Conservation (phyloP, 2,113 vertebrate species). For the Chaetura pelagica region DNA sequence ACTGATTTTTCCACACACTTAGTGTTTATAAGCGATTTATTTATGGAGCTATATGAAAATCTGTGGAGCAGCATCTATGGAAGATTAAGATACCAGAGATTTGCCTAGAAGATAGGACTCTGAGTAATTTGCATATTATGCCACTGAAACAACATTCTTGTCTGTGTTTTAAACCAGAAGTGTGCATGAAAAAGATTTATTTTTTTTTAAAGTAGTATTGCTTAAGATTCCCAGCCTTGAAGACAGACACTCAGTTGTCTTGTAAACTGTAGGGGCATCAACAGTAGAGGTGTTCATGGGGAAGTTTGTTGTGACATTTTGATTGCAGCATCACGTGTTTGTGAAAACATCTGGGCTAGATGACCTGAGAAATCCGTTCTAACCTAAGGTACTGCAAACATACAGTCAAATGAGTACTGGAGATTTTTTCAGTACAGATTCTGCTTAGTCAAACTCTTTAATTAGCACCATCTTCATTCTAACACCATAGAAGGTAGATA, state of each 20-base stretch:
- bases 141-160: not conserved
- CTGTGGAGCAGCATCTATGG: not conserved
- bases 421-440: not conserved
- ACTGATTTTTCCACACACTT: accelerated
- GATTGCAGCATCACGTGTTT: not conserved
- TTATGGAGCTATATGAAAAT: not conserved
- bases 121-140: not conserved
- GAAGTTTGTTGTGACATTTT: not conserved
- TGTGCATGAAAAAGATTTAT: not conserved
- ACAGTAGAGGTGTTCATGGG: not conserved
- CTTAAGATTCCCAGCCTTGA: not conserved
- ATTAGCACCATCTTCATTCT: not conserved
- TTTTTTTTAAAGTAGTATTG: not conserved
- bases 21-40: not conserved
- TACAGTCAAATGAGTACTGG: not conserved
- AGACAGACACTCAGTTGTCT: not conserved
- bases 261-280: not conserved
- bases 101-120: not conserved
- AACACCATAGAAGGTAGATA: not conserved
- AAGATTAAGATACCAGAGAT: not conserved
- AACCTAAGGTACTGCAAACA: not conserved
- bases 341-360: not conserved
- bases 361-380: not conserved
- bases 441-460: not conserved
- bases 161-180: not conserved